Evolutionary conservation across 2,888 invertebrate genomes (phyloP).

Genomic region (Plusia festucae): DNA sequence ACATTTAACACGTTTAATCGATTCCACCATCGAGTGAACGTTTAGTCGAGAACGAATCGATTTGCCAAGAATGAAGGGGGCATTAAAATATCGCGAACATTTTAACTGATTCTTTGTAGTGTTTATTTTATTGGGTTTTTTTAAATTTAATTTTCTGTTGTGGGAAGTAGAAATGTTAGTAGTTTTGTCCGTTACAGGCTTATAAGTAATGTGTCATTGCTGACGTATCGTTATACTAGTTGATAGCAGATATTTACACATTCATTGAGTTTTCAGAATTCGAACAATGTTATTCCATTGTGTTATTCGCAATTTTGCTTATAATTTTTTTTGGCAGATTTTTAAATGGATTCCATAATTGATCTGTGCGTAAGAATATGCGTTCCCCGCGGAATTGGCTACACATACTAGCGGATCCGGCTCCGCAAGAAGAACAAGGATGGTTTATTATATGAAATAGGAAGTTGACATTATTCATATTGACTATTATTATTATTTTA

Average conservation of each 20-base stretch:
- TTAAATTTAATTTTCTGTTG: conserved; percentile 14
- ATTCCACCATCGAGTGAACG: conserved; percentile 31
- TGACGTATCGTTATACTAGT: background rate
- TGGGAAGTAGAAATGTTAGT: conserved; percentile 8
- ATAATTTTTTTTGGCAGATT: too few relatives aligned
- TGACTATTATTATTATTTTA: too few relatives aligned
- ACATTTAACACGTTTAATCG: conserved; percentile 58
- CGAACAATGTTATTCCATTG: background rate
- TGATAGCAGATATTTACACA: background rate
- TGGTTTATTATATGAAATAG: too few relatives aligned
- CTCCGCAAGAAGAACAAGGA: too few relatives aligned
- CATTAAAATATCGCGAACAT: conserved; percentile 22
- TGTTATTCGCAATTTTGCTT: too few relatives aligned
- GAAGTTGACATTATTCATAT: too few relatives aligned
- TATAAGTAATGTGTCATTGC: conserved; percentile 10
- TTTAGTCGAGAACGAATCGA: conserved; percentile 45
- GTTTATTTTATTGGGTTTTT: conserved; percentile 25
- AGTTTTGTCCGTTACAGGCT: conserved; percentile 31
- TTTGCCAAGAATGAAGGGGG: conserved; percentile 38
- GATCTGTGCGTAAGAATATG: too few relatives aligned
- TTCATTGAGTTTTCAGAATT: background rate
- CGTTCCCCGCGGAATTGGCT: too few relatives aligned
- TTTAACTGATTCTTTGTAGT: conserved; percentile 26
- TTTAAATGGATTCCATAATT: too few relatives aligned
- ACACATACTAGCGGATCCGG: too few relatives aligned